A percentile compares a stretch with the other conserved stretches of the same genome.
Evolutionary conservation across 2,888 invertebrate species (phyloP).

Genomic region (Trichopria drosophilae): DNA sequence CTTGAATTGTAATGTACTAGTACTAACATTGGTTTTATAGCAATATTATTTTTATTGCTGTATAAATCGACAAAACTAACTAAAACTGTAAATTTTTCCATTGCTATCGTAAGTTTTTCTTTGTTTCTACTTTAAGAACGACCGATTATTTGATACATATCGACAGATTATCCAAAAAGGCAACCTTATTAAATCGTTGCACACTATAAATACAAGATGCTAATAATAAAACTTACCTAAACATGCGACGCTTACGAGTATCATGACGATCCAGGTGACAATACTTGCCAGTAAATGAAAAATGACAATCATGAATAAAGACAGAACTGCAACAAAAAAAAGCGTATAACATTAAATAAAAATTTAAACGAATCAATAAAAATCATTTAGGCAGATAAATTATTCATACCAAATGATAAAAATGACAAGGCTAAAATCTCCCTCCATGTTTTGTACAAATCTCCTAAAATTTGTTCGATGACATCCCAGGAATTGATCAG

Average conservation of each 20-base stretch:
- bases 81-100: no score
- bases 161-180: no score
- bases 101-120: no score
- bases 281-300: conserved; percentile 81
- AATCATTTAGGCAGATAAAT: conserved; percentile 9
- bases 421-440: conserved; percentile 80
- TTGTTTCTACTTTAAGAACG: no score
- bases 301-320: conserved; percentile 79
- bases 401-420: conserved; percentile 75
- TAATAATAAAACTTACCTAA: conserved; percentile 63
- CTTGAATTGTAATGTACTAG: no score
- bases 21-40: no score
- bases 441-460: conserved; percentile 86
- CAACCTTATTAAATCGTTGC: no score
- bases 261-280: conserved; percentile 87
- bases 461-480: conserved; percentile 84
- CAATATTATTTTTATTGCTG: no score
- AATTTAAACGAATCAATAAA: neutral
- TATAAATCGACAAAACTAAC: no score
- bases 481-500: conserved; percentile 86
- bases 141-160: no score
- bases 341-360: conserved; percentile 14
- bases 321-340: conserved; percentile 67
- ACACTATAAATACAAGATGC: no score
- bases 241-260: conserved; percentile 74